Evolutionary conservation across 2,113 vertebrate genomes (phyloP).

Genomic region (Ardeotis arabs): DNA sequence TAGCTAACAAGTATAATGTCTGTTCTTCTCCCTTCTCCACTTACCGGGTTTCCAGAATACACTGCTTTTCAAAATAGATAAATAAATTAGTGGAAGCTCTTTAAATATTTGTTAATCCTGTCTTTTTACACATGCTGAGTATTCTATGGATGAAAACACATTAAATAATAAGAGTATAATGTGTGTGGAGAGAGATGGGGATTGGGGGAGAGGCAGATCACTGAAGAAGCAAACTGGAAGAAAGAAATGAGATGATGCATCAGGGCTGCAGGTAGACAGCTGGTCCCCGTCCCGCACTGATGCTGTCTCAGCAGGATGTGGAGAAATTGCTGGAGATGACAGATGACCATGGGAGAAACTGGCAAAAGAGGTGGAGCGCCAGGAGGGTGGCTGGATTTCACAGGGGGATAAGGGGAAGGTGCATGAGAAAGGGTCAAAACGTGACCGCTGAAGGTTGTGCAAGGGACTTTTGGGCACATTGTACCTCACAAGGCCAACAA

Average conservation of each 20-base stretch:
- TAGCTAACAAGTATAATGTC: neutral
- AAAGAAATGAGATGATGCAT: neutral
- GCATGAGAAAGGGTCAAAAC: neutral
- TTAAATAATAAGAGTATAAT: neutral
- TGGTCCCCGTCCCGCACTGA: neutral
- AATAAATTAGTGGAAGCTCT: neutral
- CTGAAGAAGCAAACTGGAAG: neutral
- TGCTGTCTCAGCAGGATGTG: neutral
- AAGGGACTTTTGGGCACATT: rapidly evolving
- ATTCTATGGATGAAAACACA: neutral
- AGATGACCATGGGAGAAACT: neutral
- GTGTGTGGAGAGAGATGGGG: neutral
- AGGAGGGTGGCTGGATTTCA: neutral
- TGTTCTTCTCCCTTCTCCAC: neutral
- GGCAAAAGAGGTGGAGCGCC: neutral
- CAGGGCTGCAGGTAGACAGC: neutral
- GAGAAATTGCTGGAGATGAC: neutral
- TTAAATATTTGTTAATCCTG: neutral
- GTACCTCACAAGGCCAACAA: neutral
- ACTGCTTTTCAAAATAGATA: neutral
- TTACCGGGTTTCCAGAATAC: neutral
- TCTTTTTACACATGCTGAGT: neutral
- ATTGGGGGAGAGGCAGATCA: neutral
- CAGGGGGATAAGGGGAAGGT: rapidly evolving
- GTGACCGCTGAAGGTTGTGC: neutral